Base-by-base conservation (phyloP, 2,888 invertebrate genomes). In the Agonopterix alstromeriana region DNA sequence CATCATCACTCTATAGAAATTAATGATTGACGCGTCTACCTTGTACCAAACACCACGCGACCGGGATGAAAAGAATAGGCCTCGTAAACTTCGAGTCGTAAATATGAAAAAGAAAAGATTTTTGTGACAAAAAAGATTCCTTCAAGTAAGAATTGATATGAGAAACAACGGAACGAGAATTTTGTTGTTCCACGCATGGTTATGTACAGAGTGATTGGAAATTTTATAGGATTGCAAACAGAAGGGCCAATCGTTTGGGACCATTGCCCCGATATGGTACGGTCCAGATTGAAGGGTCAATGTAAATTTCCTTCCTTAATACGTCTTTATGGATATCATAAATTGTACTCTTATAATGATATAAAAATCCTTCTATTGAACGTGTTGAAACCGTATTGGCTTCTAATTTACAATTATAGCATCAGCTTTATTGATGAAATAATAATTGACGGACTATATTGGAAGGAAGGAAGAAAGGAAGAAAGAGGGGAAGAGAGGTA, bases 81-180 rank as follows among this genome's bases (percentile, higher is more conserved):
- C 67, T 77, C 82, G 75, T 82, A 82, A 82, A 81, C 73, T 77
- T 76, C 60, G 67, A 72, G 69, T 73, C 72, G 76, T 82, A 82
- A 82, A 82, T 82, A 80, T 82, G 78, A 79, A 74, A 70, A 71
- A 70, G 68, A 67, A 75, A 77, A 78, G 69, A 77, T 75, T 77
- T 74, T 57, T 64, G 65, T 58, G 60, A 61, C 60, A 70, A 71
- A 74, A 77, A 65, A 58, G 69, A 58, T 61, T 60, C 60, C 62
- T 61, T 63, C 65, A 57, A 62, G 57, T 58, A 56, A 58, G 64
- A 57, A 66, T 70, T 68, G 69, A 65, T 61, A 57, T 60, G 66
- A 55, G 58, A 52, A 57, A 62, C 58, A 60, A 64, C 61, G 61
- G 60, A 66, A 62, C 58, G 57, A 57, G 61, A 54, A 55, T 58